Base-by-base conservation (phyloP, 1,140 invertebrate genomes). In the Helicorthomorpha holstii region DNA sequence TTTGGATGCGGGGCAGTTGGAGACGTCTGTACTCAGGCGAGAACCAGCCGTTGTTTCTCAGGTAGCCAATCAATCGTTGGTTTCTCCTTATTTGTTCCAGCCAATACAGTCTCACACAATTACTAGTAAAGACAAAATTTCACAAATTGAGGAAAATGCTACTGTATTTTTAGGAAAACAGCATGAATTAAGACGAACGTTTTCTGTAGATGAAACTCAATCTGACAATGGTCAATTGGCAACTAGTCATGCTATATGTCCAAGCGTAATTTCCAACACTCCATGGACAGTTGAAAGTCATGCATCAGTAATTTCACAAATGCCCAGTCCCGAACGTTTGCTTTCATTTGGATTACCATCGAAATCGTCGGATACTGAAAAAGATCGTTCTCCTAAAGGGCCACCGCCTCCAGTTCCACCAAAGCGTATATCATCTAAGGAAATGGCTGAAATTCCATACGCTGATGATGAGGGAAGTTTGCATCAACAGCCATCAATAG, bases 31-130 rank as follows among this genome's bases (percentile, higher is more conserved):
- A 3, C 50, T 26, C 16, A 3, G 44, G 3, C 10, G 51, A 47
- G 44, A 52, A 25, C 51, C 51, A 38, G 19, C 51, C 16, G 34
- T 52, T n/a, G 41, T 52, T 3, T 47, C 51, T 10, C 51, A 52
- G 27, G 21, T 23, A 12, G 50, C 24, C 3, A 29, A 51, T 16
- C 7, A 34, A 7, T n/a, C 10, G 14, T n/a, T 25, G 24, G 10
- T 22, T 7, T n/a, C 50, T n/a, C 26, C 38, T 3, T 52, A 52
- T 42, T n/a, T 52, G 2, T 52, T 52, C 26, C 51, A 52, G 24
- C 51, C 51, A 21, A 52, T 52, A 3, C 51, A 52, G 38, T 19
- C 44, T 4, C 51, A 52, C 27, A 43, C 51, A 14, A 48, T 52
- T n/a, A 52, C 51, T 7, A n/a, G n/a, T n/a, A 7, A 23, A 25